phyloP scores from a whole-genome alignment of 2,888 invertebrate genomes.

The Ectobius pallidus region DNA sequence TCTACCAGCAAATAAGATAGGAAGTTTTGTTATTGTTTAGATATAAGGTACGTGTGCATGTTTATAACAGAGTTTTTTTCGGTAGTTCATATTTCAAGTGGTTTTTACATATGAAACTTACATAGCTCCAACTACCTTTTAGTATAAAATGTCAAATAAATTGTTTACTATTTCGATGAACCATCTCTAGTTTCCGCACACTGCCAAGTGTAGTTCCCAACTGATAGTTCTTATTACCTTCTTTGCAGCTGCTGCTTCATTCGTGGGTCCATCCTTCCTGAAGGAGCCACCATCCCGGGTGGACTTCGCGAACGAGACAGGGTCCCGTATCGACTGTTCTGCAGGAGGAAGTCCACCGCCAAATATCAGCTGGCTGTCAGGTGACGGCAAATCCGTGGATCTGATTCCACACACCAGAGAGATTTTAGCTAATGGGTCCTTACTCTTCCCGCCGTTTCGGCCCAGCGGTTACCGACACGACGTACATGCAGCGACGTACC shows the following conservation, averaged over 20 bases:
- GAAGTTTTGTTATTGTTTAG: too few species aligned
- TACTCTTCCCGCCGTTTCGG: conserved; percentile 49
- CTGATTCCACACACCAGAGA: conserved; percentile 47
- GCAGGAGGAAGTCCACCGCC: conserved; percentile 48
- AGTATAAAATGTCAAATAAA: too few species aligned
- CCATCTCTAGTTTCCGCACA: too few species aligned
- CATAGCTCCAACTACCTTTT: too few species aligned
- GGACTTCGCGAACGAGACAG: conserved; percentile 49
- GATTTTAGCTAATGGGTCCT: conserved; percentile 46
- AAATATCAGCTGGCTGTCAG: conserved; percentile 46
- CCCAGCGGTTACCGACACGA: conserved; percentile 50
- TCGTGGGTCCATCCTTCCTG: conserved; percentile 47
- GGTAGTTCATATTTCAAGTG: too few species aligned
- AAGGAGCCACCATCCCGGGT: conserved; percentile 49
- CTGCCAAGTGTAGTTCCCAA: too few species aligned
- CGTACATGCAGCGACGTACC: conserved; percentile 49
- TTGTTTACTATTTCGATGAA: too few species aligned
- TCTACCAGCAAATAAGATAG: too few species aligned
- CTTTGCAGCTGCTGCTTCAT: conserved; percentile 35
- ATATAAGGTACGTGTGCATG: too few species aligned
- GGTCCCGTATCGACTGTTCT: conserved; percentile 48
- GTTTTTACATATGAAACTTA: too few species aligned
- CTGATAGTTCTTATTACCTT: too few species aligned
- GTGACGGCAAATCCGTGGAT: conserved; percentile 46
- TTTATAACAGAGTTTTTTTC: too few species aligned